Conservation (phyloP, 2,888 invertebrate genomes). For the Lacanobia wlatinum region DNA sequence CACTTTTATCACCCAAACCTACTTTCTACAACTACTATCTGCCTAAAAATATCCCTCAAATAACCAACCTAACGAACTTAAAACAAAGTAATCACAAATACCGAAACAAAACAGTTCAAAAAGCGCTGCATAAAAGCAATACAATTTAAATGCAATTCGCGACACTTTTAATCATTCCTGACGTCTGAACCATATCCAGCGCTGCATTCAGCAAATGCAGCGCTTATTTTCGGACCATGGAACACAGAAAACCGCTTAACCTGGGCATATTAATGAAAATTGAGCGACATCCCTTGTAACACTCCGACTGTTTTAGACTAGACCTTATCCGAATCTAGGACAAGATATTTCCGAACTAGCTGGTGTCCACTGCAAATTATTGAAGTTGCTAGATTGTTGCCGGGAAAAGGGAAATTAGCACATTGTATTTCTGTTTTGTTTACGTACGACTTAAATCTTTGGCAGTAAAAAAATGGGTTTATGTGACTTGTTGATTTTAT, state of each 20-base stretch:
- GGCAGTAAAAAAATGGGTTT: background rate
- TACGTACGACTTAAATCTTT: background rate
- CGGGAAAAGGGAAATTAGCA: conserved; percentile 61
- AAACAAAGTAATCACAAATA: conserved; percentile 24
- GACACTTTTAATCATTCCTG: conserved; percentile 69
- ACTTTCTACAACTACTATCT: background rate
- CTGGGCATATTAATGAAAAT: conserved; percentile 90
- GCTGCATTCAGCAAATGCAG: conserved; percentile 68
- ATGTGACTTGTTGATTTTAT: no score
- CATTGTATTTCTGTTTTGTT: conserved; percentile 44
- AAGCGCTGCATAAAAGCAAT: conserved; percentile 29
- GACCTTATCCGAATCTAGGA: conserved; percentile 84
- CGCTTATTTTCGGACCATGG: conserved; percentile 79
- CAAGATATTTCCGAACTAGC: conserved; percentile 77
- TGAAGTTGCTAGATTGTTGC: conserved; percentile 41
- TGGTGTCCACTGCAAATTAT: conserved; percentile 54
- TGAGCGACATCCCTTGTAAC: conserved; percentile 87
- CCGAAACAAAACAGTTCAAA: conserved; percentile 29
- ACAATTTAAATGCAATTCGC: conserved; percentile 53
- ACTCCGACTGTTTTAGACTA: conserved; percentile 81
- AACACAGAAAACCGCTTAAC: conserved; percentile 90
- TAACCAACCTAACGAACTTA: background rate
- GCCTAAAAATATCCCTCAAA: background rate
- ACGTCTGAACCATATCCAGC: conserved; percentile 66
- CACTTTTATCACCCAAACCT: background rate